These are phyloP conservation scores for Heliangelus exortis DNA, from an alignment of 2,797 vertebrate species.

Conservation along the genomic window DNA sequence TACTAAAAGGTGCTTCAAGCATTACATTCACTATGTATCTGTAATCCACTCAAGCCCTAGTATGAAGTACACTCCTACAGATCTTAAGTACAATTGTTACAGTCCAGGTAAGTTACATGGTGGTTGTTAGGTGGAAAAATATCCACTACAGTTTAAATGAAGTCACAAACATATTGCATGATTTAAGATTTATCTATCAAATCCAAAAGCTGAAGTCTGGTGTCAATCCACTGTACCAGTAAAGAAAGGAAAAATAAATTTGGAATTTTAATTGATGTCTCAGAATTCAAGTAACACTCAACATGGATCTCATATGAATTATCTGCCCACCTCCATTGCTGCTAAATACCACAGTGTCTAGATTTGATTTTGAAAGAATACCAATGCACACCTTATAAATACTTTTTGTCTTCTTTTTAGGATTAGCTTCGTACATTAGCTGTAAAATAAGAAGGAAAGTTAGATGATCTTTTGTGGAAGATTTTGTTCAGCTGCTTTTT, in stretches of 20 bases:
- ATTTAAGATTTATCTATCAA: constrained; percentile 61
- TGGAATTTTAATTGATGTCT: constrained; percentile 61
- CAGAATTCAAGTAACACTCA: constrained; percentile 64
- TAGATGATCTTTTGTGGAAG: constrained; percentile 76
- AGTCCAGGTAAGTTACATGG: constrained; percentile 44
- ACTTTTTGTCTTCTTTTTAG: constrained; percentile 97
- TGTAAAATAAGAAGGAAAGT: constrained; percentile 79
- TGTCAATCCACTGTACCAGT: constrained; percentile 66
- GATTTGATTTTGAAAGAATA: constrained; percentile 74
- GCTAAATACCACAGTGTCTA: constrained; percentile 74
- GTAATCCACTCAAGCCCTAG: constrained; percentile 67
- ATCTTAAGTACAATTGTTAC: constrained; percentile 13
- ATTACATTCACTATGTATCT: constrained; percentile 47
- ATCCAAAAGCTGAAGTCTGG: constrained; percentile 70
- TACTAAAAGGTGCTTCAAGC: constrained; percentile 38
- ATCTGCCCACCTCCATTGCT: constrained; percentile 72
- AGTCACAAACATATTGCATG: constrained; percentile 48
- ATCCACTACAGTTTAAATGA: constrained; percentile 56
- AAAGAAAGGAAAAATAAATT: constrained; percentile 63
- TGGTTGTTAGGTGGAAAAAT: constrained; percentile 57
- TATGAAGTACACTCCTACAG: constrained; percentile 46
- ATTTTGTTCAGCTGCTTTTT: constrained; percentile 75
- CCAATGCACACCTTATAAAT: constrained; percentile 89
- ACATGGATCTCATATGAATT: constrained; percentile 67
- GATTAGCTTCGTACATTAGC: constrained; percentile 94